A percentile compares a stretch with the other conserved stretches of the same genome.
Evolutionary conservation across 2,113 vertebrate genomes (phyloP).

Genomic region (Gavia stellata): DNA sequence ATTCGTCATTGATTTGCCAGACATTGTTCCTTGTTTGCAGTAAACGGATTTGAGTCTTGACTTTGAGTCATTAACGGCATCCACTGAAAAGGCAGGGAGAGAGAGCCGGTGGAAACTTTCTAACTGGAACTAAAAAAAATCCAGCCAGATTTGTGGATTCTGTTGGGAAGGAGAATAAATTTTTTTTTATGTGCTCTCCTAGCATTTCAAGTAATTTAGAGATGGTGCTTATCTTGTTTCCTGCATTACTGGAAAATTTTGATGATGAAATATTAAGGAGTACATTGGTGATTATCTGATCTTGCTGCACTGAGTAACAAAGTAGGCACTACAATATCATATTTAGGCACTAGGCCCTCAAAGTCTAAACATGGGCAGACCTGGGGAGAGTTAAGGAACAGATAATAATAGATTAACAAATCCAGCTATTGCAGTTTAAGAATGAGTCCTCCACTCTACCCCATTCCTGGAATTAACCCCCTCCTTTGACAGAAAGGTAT

Average conservation of each 20-base stretch:
- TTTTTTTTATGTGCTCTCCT: background rate
- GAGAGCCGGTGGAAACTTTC: background rate
- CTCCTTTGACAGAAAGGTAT: background rate
- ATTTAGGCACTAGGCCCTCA: background rate
- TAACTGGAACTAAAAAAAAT: background rate
- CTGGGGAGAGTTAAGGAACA: background rate
- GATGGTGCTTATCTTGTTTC: background rate
- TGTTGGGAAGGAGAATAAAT: background rate
- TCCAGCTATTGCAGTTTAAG: background rate
- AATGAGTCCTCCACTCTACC: background rate
- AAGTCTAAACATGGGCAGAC: background rate
- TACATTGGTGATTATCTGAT: background rate
- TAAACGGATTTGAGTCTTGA: rapidly evolving
- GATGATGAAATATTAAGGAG: background rate
- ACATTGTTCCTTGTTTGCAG: background rate
- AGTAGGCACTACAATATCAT: background rate
- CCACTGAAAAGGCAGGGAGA: background rate
- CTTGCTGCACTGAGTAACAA: background rate
- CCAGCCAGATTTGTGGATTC: background rate
- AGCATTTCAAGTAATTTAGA: background rate
- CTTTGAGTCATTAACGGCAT: background rate
- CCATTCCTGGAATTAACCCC: background rate
- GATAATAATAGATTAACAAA: background rate
- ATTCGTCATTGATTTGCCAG: background rate
- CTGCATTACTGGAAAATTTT: background rate